Evolutionary conservation across 2,888 invertebrate genomes (phyloP).

Genomic region (Lepidocyrtinus sp.): DNA sequence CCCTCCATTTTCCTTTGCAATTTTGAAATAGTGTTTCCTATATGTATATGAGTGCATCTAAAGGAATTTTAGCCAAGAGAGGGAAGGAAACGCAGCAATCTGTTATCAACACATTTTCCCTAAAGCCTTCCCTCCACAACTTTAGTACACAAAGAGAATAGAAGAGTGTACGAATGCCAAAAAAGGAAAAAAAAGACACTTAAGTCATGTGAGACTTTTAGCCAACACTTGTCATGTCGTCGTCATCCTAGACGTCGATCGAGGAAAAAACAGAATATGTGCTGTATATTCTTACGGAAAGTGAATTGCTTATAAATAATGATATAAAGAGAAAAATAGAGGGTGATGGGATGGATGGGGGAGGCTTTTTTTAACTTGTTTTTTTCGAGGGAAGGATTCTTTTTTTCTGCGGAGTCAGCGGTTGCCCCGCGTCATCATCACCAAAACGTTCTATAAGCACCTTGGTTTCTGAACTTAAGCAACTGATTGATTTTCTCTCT

Average conservation of each 20-base stretch:
- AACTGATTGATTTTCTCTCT: slow-evolving; percentile 21
- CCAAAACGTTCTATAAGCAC: neutral
- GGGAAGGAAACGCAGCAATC: neutral
- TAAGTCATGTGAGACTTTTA: slow-evolving; percentile 46
- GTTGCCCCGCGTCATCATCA: slow-evolving; percentile 12
- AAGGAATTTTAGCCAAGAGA: neutral
- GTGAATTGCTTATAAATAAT: neutral
- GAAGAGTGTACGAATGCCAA: too few relatives aligned
- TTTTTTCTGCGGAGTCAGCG: slow-evolving; percentile 28
- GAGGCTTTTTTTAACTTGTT: neutral
- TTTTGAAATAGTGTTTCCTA: neutral
- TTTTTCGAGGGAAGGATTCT: neutral
- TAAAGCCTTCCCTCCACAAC: neutral
- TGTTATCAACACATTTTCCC: neutral
- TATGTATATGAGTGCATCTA: neutral
- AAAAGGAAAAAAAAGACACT: slow-evolving; percentile 28
- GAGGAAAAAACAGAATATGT: slow-evolving; percentile 5
- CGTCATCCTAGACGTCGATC: slow-evolving; percentile 5
- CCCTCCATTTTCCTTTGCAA: neutral
- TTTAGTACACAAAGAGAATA: too few relatives aligned
- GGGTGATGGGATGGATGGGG: neutral
- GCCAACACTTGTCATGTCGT: slow-evolving; percentile 47
- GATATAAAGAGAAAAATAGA: neutral
- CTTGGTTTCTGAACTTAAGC: neutral
- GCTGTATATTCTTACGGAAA: neutral